Evolutionary conservation across 2,888 invertebrate species (phyloP), one percentile per base, ranked within the genome.

Genomic region (Druceiella hillmani): DNA sequence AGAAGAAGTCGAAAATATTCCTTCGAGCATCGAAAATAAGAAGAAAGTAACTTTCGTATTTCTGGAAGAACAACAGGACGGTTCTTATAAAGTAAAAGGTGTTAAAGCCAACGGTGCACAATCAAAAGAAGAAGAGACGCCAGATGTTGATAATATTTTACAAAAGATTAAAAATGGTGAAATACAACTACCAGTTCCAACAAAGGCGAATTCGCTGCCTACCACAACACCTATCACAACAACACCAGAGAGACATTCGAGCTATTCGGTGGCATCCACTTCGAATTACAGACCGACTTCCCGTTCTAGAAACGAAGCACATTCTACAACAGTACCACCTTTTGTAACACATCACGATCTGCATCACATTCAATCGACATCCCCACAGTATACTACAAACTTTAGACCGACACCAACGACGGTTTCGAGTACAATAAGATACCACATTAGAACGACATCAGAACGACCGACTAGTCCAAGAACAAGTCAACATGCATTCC

Each of bases 31-130:
- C 15, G 77, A 81, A 1, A 72, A 74, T 49, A 78, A 81, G 46
- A 88, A 88, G 61, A 87, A 88, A 56, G 87, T 89, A 0, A 89
- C 89, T 1, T 89, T 89, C 52, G 89, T 90, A 1, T 82, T 89
- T 28, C 64, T 90, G 7, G 89, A 89, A 59, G 89, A 90, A 56
- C 89, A 89, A 56, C 77, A 83, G 3, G 89, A 89, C 52, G 89
- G 89, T 4, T 83, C 84, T 14, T 85, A 85, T 48, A 88, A 88
- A 62, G 87, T 89, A 1, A 87, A 88, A 57, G 87, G 87, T 2
- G 81, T 88, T 1, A 84, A 85, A 63, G 86, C 87, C 0, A 87
- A 85, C 51, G 79, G 81, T 33, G 81, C 79, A 49, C 77, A 79
- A 54, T 74, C 78, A 0, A 74, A 74, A 16, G n/a, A n/a, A n/a